Evolutionary conservation across 2,113 vertebrate species (phyloP).

Genomic region (Ranitomeya variabilis): DNA sequence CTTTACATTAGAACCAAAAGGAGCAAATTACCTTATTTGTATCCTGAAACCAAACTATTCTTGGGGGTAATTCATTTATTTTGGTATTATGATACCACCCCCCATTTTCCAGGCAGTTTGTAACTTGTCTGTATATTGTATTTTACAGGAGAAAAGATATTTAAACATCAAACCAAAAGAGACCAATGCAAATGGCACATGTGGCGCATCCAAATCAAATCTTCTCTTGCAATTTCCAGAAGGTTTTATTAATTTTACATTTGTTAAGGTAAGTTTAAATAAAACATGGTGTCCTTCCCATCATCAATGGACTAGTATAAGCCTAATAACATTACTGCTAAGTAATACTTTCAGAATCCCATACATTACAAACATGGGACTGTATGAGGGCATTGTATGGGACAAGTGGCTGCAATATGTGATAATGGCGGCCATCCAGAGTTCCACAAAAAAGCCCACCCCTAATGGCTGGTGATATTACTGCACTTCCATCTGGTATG

Average conservation of each 20-base stretch:
- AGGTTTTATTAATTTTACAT: constrained; percentile 77
- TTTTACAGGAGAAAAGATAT: constrained; percentile 70
- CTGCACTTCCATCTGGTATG: background rate
- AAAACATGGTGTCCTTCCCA: background rate
- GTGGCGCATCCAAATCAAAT: constrained; percentile 63
- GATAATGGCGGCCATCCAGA: no score
- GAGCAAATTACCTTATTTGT: no score
- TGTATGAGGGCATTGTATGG: background rate
- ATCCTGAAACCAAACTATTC: no score
- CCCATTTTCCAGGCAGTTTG: no score
- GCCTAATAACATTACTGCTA: background rate
- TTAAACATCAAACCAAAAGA: constrained; percentile 74
- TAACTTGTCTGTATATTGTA: background rate
- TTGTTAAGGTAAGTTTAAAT: constrained; percentile 77
- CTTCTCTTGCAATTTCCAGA: constrained; percentile 75
- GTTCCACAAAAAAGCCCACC: no score
- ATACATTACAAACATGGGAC: background rate
- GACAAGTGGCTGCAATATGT: background rate
- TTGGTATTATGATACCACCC: no score
- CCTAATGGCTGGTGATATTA: no score
- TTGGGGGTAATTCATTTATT: no score
- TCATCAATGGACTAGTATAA: background rate
- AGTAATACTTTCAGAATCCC: background rate
- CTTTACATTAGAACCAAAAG: no score
- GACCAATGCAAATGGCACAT: constrained; percentile 71